Conservation (phyloP, 2,888 invertebrate genomes). For the Philereme transversata region DNA sequence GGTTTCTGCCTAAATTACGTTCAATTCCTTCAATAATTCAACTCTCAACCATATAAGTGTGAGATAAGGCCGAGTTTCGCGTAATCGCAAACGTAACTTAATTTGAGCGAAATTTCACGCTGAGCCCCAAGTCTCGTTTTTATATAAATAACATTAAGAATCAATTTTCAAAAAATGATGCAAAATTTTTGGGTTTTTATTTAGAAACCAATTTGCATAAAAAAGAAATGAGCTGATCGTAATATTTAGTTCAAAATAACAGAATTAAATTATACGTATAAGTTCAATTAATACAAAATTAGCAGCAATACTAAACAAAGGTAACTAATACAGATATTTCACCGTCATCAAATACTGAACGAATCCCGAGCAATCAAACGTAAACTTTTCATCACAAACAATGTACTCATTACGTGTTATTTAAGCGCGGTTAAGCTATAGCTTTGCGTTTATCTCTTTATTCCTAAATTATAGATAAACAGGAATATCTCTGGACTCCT, state of each 20-base stretch:
- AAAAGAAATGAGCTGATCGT: too few species aligned
- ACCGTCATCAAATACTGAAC: neutral
- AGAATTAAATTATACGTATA: too few species aligned
- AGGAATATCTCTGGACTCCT: too few species aligned
- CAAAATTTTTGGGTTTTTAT: neutral
- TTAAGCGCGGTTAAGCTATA: too few species aligned
- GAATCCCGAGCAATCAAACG: conserved; percentile 7
- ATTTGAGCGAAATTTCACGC: conserved; percentile 14
- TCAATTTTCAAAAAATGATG: neutral
- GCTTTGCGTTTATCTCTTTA: too few species aligned
- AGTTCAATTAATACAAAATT: too few species aligned
- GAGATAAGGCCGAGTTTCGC: conserved; percentile 1
- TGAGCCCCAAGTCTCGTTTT: too few species aligned
- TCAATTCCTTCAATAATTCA: neutral
- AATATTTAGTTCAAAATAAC: too few species aligned
- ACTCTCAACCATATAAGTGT: conserved; percentile 6
- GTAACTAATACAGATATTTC: neutral
- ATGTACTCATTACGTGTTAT: too few species aligned
- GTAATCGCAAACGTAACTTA: conserved; percentile 27
- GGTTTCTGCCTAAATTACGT: conserved; percentile 27
- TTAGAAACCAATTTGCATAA: neutral
- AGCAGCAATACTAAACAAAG: too few species aligned
- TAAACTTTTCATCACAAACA: too few species aligned
- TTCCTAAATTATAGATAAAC: too few species aligned
- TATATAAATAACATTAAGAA: neutral